Conservation (phyloP, 1,140 invertebrate species). For the Drosophila kohkoa region DNA sequence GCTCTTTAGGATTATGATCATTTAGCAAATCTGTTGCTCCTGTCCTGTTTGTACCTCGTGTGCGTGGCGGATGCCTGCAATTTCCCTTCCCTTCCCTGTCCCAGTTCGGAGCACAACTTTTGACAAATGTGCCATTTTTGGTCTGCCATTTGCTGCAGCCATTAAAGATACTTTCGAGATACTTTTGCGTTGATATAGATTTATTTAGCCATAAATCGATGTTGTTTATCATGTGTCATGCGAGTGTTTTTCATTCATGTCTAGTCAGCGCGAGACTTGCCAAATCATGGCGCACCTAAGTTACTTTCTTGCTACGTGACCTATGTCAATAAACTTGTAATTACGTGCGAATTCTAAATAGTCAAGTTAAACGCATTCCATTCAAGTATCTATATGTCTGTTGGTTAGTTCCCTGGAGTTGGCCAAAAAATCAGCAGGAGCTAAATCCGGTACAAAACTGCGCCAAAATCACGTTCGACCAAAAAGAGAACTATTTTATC, state of each 20-base stretch:
- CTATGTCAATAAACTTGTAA: slow-evolving; percentile 75
- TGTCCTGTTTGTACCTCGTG: slow-evolving; percentile 48
- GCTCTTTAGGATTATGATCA: slow-evolving; percentile 83
- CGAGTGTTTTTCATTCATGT: slow-evolving; percentile 29
- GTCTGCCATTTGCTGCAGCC: slow-evolving; percentile 22
- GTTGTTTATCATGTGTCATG: slow-evolving; percentile 24
- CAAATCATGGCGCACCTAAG: slow-evolving; percentile 18
- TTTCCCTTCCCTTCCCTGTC: slow-evolving; percentile 25
- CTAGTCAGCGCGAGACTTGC: slow-evolving; percentile 5
- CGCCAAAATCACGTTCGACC: slow-evolving; percentile 80
- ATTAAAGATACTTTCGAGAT: slow-evolving; percentile 23
- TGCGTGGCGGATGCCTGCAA: slow-evolving; percentile 56
- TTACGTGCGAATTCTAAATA: slow-evolving; percentile 75
- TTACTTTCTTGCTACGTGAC: slow-evolving; percentile 62
- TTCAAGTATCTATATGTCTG: slow-evolving; percentile 3
- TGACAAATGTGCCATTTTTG: slow-evolving; percentile 74
- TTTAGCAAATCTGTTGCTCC: slow-evolving; percentile 85
- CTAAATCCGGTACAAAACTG: slow-evolving; percentile 58
- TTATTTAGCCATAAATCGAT: slow-evolving; percentile 20
- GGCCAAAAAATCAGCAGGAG: slow-evolving; percentile 66
- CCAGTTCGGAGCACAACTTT: slow-evolving; percentile 32
- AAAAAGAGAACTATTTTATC: slow-evolving; percentile 66
- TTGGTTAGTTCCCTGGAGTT: background rate
- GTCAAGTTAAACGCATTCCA: slow-evolving; percentile 17
- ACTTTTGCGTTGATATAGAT: slow-evolving; percentile 27